Base-by-base conservation (phyloP, 1,140 invertebrate genomes). In the Olivierus martensii region DNA sequence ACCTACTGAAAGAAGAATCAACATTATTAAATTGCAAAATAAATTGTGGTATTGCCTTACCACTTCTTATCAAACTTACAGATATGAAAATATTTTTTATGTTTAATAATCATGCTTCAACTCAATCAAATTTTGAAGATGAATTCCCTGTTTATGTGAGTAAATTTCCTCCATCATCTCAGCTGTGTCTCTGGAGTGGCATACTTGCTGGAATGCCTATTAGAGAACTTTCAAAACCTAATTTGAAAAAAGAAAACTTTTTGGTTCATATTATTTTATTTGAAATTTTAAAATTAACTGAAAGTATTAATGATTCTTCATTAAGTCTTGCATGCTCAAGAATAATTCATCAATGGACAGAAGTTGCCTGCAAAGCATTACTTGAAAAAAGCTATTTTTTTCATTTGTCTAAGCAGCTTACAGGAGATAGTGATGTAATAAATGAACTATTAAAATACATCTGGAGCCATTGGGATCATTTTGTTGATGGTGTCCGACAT, bases 391-490 rank as follows among this genome's bases (percentile, higher is more conserved):
- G 18, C 17, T 18, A 15, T 14, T 12, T n/a, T 48, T 15, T 3
- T 9, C 37, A 42, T 35, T 2, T 47, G 10, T 48, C 35, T 15
- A 42, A 43, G 2, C 35, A 43, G 18, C 43, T 53, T 21, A 10
- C 11, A 35, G 46, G 35, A 49, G 28, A 48, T 19, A 21, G 46
- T 2, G 11, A 10, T 5, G 7, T 42, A 15, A 48, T 48, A 14
- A 18, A 48, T 10, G 1, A 21, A 34, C 6, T 53, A 2, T 53
- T 53, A 34, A n/a, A 53, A 36, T 48, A 48, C 36, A 19, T 59
- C 2, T 50, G 55, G 47, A 10, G 22, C 21, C 52, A 59, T 17
- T 57, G 58, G 43, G 58, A 59, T 12, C 58, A 59, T 51, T 59
- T 49, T 36, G 49, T 59, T 14, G 58, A 59, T 56, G 51, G 46